Percentiles rank a stretch among this genome's conserved stretches.
These are phyloP conservation scores for Horisme vitalbata DNA, from an alignment of 2,888 invertebrate genomes.

Conservation along the genomic window DNA sequence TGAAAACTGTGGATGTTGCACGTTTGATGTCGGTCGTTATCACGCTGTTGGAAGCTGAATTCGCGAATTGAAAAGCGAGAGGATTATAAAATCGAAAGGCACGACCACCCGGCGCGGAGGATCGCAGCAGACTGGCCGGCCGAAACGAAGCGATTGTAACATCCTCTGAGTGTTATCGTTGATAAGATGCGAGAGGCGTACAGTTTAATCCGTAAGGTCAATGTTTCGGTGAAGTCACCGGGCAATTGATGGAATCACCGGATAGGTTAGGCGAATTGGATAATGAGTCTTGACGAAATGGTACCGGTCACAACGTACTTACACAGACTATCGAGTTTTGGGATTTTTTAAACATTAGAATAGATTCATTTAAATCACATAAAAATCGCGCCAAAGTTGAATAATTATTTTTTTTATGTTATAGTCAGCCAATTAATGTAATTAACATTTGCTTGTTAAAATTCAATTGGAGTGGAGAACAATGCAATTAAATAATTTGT, in stretches of 20 bases:
- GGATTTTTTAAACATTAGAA: no score
- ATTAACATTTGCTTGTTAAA: no score
- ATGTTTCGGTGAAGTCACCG: conserved; percentile 75
- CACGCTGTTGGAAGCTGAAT: conserved; percentile 34
- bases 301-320: conserved; percentile 8
- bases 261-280: conserved; percentile 39
- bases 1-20: conserved; percentile 32
- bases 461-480: no score
- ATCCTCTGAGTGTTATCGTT: conserved; percentile 34
- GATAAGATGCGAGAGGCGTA: conserved; percentile 30
- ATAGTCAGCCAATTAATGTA: no score
- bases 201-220: conserved; percentile 59
- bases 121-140: conserved; percentile 21
- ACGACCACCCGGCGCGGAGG: conserved; percentile 22
- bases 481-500: no score
- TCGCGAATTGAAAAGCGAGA: conserved; percentile 15
- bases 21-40: conserved; percentile 25
- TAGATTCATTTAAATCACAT: no score
- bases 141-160: conserved; percentile 29
- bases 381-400: no score
- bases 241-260: conserved; percentile 49
- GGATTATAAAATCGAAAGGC: background rate
- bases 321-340: background rate
- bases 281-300: conserved; percentile 31
- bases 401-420: no score